Conservation (phyloP, 2,797 vertebrate species). For the Pelobates cultripes region DNA sequence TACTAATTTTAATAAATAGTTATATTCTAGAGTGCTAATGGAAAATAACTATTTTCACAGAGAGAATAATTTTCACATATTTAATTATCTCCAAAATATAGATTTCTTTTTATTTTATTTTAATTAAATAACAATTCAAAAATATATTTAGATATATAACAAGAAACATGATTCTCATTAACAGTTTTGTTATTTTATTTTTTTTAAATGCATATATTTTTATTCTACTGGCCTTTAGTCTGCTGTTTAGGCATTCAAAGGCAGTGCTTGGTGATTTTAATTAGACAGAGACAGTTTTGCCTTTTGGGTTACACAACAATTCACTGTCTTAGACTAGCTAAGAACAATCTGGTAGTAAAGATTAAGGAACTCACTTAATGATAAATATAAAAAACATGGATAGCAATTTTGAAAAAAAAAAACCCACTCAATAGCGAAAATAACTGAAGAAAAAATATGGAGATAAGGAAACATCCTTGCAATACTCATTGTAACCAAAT, state of each 20-base stretch:
- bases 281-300: conserved; percentile 24
- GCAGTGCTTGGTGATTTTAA: conserved; percentile 20
- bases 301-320: conserved; percentile 18
- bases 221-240: neutral
- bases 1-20: too few species aligned
- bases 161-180: conserved; percentile 7
- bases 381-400: conserved; percentile 16
- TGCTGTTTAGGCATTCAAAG: neutral
- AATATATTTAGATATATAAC: conserved; percentile 10
- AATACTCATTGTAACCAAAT: neutral
- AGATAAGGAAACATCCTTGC: neutral
- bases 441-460: conserved; percentile 2
- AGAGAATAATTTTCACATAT: too few species aligned
- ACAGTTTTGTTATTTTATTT: neutral
- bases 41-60: too few species aligned
- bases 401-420: neutral
- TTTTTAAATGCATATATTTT: conserved; percentile 1
- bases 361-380: conserved; percentile 23
- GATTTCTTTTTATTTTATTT: too few species aligned
- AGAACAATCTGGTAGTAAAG: conserved; percentile 11
- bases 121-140: too few species aligned
- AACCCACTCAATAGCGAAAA: conserved; percentile 13
- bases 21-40: too few species aligned
- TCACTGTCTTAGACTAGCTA: neutral
- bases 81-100: too few species aligned